Conservation (phyloP, 2,888 invertebrate species). For the Drosophila engyochracea region DNA sequence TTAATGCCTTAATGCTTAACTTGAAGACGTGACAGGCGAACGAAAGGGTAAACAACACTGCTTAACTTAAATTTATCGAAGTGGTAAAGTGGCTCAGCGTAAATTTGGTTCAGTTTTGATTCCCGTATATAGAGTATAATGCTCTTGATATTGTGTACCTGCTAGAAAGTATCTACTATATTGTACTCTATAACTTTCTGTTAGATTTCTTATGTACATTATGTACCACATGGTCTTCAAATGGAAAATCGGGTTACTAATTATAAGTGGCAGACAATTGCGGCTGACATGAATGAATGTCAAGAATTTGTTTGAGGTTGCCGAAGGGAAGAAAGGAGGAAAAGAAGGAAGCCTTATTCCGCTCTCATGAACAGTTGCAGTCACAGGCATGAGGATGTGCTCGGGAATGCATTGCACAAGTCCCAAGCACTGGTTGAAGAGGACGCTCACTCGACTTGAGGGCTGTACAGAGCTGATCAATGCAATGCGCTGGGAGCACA, state of each 20-base stretch:
- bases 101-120: neutral
- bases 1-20: conserved; percentile 15
- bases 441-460: conserved; percentile 22
- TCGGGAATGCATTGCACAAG: conserved; percentile 5
- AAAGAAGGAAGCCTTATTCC: neutral
- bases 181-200: neutral
- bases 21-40: conserved; percentile 6
- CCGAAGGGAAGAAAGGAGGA: neutral
- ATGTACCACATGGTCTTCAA: neutral
- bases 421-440: conserved; percentile 18
- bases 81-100: neutral
- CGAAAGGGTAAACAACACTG: neutral
- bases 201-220: neutral
- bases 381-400: neutral
- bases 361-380: neutral
- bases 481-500: conserved; percentile 18
- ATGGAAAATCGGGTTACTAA: conserved; percentile 38
- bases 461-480: conserved; percentile 40
- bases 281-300: conserved; percentile 22
- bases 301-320: conserved; percentile 12
- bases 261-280: conserved; percentile 32
- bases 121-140: neutral
- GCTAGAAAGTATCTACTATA: neutral
- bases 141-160: neutral
- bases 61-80: neutral